Conservation (phyloP, 2,113 vertebrate species). For the Rostratula benghalensis region DNA sequence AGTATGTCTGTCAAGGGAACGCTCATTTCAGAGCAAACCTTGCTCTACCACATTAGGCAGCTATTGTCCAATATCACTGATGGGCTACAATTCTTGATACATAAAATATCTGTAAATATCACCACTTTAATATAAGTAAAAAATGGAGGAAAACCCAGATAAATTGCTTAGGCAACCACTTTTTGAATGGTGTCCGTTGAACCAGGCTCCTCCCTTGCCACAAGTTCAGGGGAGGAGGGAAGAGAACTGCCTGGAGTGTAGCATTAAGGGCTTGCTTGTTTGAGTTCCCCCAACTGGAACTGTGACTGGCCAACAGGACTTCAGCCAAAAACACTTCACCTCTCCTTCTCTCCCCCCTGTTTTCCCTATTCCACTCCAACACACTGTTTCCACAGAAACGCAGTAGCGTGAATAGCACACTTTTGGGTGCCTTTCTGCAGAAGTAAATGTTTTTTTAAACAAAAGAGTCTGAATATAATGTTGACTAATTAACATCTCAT, state of each 20-base stretch:
- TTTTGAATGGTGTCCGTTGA: neutral
- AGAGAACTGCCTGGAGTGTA: neutral
- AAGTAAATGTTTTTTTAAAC: neutral
- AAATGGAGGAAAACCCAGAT: neutral
- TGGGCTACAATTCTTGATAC: neutral
- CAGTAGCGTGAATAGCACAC: neutral
- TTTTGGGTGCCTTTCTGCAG: neutral
- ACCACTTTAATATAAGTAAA: neutral
- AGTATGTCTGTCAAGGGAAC: neutral
- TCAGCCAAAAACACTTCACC: slow-evolving; percentile 11
- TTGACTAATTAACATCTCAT: neutral
- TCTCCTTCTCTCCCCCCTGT: neutral
- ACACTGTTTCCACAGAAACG: slow-evolving; percentile 58
- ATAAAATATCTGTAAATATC: neutral
- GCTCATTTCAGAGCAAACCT: neutral
- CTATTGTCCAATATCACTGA: neutral
- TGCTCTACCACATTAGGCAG: neutral
- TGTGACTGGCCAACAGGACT: neutral
- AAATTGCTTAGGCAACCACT: neutral
- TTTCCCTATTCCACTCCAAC: neutral
- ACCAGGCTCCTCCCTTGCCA: neutral
- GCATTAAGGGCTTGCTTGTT: neutral
- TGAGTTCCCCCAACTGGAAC: neutral
- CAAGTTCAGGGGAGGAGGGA: neutral
- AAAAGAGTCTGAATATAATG: neutral